A percentile compares a stretch with the other conserved stretches of the same genome.
These are phyloP conservation scores for Eulemur macaco DNA, from an alignment of 2,113 vertebrate species.

Conservation along the genomic window DNA sequence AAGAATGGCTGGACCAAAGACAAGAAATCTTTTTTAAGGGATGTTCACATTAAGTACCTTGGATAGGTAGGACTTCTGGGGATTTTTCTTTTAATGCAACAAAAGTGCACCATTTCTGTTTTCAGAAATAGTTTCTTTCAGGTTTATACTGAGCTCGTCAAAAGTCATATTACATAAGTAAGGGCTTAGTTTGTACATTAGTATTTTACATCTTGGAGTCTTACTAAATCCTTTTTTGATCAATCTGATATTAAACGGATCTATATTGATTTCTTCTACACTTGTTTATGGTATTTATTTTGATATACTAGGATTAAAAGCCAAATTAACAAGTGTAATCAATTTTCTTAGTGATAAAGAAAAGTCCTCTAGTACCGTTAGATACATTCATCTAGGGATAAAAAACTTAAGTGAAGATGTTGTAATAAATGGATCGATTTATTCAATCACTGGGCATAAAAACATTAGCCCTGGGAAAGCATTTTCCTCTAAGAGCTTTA, in stretches of 20 bases:
- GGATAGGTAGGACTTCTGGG: slow-evolving; percentile 78
- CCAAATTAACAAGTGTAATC: slow-evolving; percentile 87
- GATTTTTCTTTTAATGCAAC: slow-evolving; percentile 83
- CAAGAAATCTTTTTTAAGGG: slow-evolving; percentile 83
- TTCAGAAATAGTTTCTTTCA: slow-evolving; percentile 81
- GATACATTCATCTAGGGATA: slow-evolving; percentile 73
- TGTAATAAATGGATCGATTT: slow-evolving; percentile 85
- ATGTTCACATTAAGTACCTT: slow-evolving; percentile 81
- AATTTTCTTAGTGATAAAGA: slow-evolving; percentile 79
- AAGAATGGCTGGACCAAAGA: slow-evolving; percentile 80
- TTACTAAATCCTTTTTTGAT: slow-evolving; percentile 86
- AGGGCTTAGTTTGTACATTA: slow-evolving; percentile 84
- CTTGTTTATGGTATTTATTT: slow-evolving; percentile 84
- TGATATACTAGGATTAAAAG: slow-evolving; percentile 85
- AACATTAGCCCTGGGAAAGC: slow-evolving; percentile 86
- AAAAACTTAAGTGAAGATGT: slow-evolving; percentile 76
- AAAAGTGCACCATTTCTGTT: slow-evolving; percentile 80
- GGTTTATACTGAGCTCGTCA: slow-evolving; percentile 79
- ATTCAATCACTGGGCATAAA: slow-evolving; percentile 84
- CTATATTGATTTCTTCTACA: slow-evolving; percentile 83
- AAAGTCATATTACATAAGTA: slow-evolving; percentile 82
- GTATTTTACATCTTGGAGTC: slow-evolving; percentile 83
- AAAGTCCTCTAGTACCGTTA: slow-evolving; percentile 70
- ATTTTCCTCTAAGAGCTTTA: slow-evolving; percentile 83
- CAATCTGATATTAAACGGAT: slow-evolving; percentile 81